A percentile compares a stretch with the other conserved stretches of the same genome.
Conservation (phyloP, 2,797 vertebrate species). For the Esox lucius region DNA sequence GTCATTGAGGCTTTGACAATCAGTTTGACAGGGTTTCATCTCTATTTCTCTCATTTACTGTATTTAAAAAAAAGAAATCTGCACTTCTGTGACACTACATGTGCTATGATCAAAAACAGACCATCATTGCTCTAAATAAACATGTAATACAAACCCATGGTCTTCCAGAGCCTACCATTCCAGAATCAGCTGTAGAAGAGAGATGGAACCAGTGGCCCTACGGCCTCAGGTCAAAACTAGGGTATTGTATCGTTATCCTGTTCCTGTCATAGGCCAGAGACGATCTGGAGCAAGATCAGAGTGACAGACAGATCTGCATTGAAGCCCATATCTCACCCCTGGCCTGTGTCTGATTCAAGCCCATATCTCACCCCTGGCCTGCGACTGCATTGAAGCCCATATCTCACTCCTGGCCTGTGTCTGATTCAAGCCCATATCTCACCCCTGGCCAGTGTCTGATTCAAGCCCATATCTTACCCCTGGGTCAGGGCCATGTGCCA, state of each 20-base stretch:
- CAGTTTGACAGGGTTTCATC: not conserved
- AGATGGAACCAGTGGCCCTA: not conserved
- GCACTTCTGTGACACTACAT: not conserved
- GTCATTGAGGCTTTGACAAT: not conserved
- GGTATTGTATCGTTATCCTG: not conserved
- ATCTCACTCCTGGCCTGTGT: not conserved
- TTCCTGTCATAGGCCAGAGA: conserved; percentile 19
- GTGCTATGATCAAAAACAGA: not conserved
- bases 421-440: too few species aligned
- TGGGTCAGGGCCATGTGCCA: too few species aligned
- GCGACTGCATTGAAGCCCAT: too few species aligned
- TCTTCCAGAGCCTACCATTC: not conserved
- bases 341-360: too few species aligned
- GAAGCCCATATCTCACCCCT: too few species aligned
- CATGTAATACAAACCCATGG: not conserved
- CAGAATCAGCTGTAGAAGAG: not conserved
- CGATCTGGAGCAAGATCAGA: conserved; percentile 46
- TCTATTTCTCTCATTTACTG: conserved; percentile 1
- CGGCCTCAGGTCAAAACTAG: not conserved
- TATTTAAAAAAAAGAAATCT: not conserved
- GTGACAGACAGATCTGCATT: conserved; percentile 31
- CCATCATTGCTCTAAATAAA: not conserved
- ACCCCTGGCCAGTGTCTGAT: not conserved
- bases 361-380: too few species aligned
- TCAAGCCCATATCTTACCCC: too few species aligned